These are phyloP conservation scores for Cetoscarus ocellatus DNA, from an alignment of 2,797 vertebrate species.

Conservation along the genomic window DNA sequence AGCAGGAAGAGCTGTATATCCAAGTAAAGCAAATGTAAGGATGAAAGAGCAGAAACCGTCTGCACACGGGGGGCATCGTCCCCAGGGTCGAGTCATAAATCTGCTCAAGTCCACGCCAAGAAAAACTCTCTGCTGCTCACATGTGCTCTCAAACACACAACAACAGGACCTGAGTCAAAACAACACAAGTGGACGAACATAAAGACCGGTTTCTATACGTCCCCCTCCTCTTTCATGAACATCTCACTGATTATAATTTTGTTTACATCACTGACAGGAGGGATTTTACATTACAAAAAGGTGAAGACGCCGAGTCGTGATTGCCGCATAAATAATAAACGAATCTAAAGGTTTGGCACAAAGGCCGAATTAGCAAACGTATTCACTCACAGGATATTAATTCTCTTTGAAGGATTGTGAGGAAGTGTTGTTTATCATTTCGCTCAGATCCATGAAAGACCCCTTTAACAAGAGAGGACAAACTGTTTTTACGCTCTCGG, in stretches of 20 bases:
- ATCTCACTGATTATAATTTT: not conserved
- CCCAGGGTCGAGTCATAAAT: conserved; percentile 27
- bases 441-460: conserved; percentile 60
- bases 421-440: conserved; percentile 60
- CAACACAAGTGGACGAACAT: not conserved
- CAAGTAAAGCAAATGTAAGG: conserved; percentile 9
- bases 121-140: conserved; percentile 24
- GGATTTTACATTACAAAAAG: conserved; percentile 19
- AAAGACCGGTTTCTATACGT: not conserved
- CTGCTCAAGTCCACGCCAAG: not conserved
- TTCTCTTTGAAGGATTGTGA: conserved; percentile 46
- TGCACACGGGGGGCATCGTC: conserved; percentile 14
- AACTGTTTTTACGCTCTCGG: conserved; percentile 36
- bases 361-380: conserved; percentile 12
- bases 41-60: conserved; percentile 28
- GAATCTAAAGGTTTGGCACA: conserved; percentile 1
- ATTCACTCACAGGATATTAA: conserved; percentile 28
- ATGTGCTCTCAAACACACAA: not conserved
- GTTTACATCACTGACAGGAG: not conserved
- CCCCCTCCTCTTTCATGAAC: not conserved
- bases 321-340: conserved; percentile 12
- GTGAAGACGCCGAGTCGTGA: conserved; percentile 2
- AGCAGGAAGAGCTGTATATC: conserved; percentile 33
- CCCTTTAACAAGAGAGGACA: conserved; percentile 35
- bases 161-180: conserved; percentile 7